Evolutionary conservation across 2,888 invertebrate species (phyloP), one percentile per base, ranked within the genome.

Genomic region (Dolichomitus sp.): DNA sequence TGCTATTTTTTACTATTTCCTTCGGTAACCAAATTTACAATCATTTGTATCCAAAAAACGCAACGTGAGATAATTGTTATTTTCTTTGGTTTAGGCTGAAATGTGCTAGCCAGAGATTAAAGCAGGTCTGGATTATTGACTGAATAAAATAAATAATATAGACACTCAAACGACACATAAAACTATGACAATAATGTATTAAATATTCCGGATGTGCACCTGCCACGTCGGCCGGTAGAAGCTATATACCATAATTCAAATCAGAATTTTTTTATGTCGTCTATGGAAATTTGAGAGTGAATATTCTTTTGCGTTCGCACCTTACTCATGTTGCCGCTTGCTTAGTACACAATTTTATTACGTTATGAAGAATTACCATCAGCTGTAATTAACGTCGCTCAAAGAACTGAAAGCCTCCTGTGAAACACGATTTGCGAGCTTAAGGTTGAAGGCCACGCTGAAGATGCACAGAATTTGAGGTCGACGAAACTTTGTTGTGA

Each of bases 361-460:
- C 19, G 23, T 30, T 42, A n/a, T 37, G 17, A 65, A 75, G 42
- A 66, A 45, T 54, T 54, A 12, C 54, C 30, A 19, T 57, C 65
- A 19, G 14, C 33, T 42, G 30, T 54, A 19, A 75, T 54, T 66
- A 75, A 65, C 11, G 27, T 65, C 12, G 42, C 50, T 61, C 50
- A 61, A 27, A 69, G 68, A 27, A 69, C 50, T 4, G 2, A 33
- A 17, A 9, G 5, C 17, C 30, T 68, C 50, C 37, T n/a, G 37
- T 48, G n/a, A 61, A 40, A 57, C n/a, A 2, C n/a, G 27, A 17
- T 68, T 59, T n/a, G 23, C 61, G 27, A 68, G 66, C 45, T 57
- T 48, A 37, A 65, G 23, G 37, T 33, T 19, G 7, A 37, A 40
- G 59, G 30, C 19, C 19, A 50, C 19, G 40, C 17, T 23, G 12